Evolutionary conservation across 2,113 vertebrate genomes (phyloP), one percentile per base, ranked within the genome.

Genomic region (Struthio camelus): DNA sequence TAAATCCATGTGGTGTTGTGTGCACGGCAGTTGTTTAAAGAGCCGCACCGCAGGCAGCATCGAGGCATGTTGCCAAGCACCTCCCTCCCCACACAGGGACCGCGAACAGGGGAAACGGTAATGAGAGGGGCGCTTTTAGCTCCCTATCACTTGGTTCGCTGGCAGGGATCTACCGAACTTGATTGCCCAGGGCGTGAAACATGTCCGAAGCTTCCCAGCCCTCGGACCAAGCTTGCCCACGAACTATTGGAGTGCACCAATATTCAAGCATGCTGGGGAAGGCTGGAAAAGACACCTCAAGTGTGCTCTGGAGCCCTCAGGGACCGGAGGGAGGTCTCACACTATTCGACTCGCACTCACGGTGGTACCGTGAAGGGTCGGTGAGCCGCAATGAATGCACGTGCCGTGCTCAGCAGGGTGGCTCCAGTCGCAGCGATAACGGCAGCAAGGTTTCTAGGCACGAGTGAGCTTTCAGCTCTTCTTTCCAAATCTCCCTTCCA

Each of bases 1-100:
- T 72, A 72, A 46, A 27, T 34, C 36, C 8, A 1, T 0, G 1
- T 7, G 9, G 40, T 65, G 78, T 28, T 50, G 46, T 0, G 1
- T 25, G 34, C n/a, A n/a, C 0, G 2, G 89, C 42, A 22, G 38
- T 24, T 61, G 58, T n/a, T 81, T 80, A 18, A 58, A 62, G 58
- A 76, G 40, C 20, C 1, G 3, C 20, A 65, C 32, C 44, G 59
- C 42, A 9, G 2, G 69, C 30, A 48, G 6, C 0, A 2, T 8
- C 0, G 1, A 58, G 78, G 17, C 54, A 87, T 13, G 2, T 13
- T 11, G 66, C 19, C 50, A 59, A 79, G 56, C 51, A 83, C 5
- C 9, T 23, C 61, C 13, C 11, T 72, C 19, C 66, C 70, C 51
- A 61, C 0, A 0, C 27, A 7, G 56, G 40, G 23, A 58, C 25